Conservation (phyloP, 2,797 vertebrate species). For the Thaleichthys pacificus region DNA sequence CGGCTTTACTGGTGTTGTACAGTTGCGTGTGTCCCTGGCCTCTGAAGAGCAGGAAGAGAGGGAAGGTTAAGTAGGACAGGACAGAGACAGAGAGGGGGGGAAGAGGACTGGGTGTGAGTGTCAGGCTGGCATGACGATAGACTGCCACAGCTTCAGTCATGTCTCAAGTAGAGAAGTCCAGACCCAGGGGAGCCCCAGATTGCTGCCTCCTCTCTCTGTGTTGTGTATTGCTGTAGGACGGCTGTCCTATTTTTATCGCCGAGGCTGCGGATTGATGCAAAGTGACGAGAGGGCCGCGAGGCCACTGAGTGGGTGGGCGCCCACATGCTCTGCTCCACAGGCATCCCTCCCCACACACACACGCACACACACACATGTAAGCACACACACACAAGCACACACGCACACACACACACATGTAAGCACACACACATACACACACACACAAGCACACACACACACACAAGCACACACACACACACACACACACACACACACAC, state of each 20-base stretch:
- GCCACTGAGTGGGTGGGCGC: constrained; percentile 73
- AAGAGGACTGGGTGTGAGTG: constrained; percentile 13
- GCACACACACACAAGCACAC: constrained; percentile 37
- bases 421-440: too few relatives aligned
- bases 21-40: too few relatives aligned
- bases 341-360: constrained; percentile 48
- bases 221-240: constrained; percentile 69
- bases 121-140: constrained; percentile 45
- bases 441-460: constrained; percentile 40
- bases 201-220: constrained; percentile 59
- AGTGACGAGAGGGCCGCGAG: constrained; percentile 77
- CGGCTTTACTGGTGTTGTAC: too few relatives aligned
- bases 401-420: constrained; percentile 53
- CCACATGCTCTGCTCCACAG: constrained; percentile 74
- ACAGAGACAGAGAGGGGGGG: neutral
- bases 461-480: constrained; percentile 49
- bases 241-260: constrained; percentile 78
- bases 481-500: constrained; percentile 19
- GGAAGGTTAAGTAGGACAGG: neutral
- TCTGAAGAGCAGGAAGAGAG: neutral
- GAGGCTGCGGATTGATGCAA: constrained; percentile 78
- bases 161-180: constrained; percentile 59
- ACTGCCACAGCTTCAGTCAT: constrained; percentile 43
- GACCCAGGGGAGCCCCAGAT: constrained; percentile 65
- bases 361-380: constrained; percentile 21